Evolutionary conservation across 2,113 vertebrate genomes (phyloP).

Genomic region (Sander vitreus): DNA sequence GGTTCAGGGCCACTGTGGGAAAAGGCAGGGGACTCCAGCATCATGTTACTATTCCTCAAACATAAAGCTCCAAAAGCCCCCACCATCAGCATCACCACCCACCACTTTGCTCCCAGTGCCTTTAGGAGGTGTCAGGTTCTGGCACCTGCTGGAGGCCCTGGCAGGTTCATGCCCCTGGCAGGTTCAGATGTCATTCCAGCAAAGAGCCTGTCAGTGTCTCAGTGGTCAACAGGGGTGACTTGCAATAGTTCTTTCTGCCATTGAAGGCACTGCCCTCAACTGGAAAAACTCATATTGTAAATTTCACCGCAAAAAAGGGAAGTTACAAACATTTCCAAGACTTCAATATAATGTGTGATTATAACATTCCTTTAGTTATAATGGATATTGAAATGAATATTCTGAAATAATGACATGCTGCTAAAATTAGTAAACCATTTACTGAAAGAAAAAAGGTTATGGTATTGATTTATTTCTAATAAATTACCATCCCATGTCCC

Average conservation of each 20-base stretch:
- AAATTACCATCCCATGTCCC: neutral
- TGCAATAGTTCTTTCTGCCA: slow-evolving; percentile 39
- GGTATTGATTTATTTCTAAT: slow-evolving; percentile 25
- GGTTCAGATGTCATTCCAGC: slow-evolving; percentile 68
- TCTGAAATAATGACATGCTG: slow-evolving; percentile 12
- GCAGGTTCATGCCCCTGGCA: slow-evolving; percentile 64
- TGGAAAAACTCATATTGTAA: neutral
- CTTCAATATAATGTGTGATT: neutral
- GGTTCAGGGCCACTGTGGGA: slow-evolving; percentile 84
- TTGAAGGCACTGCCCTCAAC: slow-evolving; percentile 22
- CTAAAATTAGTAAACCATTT: slow-evolving; percentile 11
- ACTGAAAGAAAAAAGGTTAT: slow-evolving; percentile 1
- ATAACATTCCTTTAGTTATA: neutral
- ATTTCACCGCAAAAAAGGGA: neutral
- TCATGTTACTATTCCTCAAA: slow-evolving; percentile 77
- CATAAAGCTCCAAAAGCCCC: slow-evolving; percentile 54
- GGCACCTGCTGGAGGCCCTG: slow-evolving; percentile 72
- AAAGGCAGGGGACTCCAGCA: slow-evolving; percentile 78
- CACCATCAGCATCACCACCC: slow-evolving; percentile 67
- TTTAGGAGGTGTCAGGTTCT: slow-evolving; percentile 78
- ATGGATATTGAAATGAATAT: slow-evolving; percentile 8
- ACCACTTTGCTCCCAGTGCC: slow-evolving; percentile 63
- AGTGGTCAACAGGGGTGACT: slow-evolving; percentile 55
- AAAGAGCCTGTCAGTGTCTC: slow-evolving; percentile 55
- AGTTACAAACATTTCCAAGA: no score